These are phyloP conservation scores for Anas acuta DNA, from an alignment of 2,797 vertebrate species.

Conservation along the genomic window DNA sequence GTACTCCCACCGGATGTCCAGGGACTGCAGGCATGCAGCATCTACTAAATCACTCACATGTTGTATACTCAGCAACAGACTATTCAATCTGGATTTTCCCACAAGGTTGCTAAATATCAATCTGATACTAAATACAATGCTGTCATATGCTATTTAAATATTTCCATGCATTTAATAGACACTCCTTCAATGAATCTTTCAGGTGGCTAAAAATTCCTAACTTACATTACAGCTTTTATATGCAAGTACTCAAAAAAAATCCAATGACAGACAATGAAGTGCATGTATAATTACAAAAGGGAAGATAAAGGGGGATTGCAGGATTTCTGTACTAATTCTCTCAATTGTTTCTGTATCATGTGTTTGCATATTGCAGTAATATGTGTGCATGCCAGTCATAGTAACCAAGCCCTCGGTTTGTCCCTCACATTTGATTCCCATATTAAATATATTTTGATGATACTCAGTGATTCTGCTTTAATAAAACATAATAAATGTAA, in stretches of 20 bases:
- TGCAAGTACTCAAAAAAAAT: neutral
- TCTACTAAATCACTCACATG: neutral
- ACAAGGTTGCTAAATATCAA: accelerated
- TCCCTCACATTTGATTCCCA: neutral
- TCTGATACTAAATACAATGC: neutral
- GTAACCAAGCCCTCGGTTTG: neutral
- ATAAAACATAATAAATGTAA: neutral
- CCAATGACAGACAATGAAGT: neutral
- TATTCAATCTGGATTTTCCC: neutral
- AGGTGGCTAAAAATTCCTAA: neutral
- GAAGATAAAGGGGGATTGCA: neutral
- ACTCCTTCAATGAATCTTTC: neutral
- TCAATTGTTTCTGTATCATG: constrained; percentile 4
- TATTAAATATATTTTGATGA: neutral
- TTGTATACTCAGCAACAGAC: neutral
- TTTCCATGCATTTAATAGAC: neutral
- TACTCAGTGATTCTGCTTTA: neutral
- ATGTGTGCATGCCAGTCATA: accelerated
- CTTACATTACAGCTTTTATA: neutral
- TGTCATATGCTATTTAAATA: neutral
- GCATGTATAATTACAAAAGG: neutral
- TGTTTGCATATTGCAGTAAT: neutral
- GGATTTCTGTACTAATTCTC: constrained; percentile 27
- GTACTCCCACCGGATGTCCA: neutral
- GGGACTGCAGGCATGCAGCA: neutral